Evolutionary conservation across 2,113 vertebrate genomes (phyloP).

Genomic region (Centropristis striata): DNA sequence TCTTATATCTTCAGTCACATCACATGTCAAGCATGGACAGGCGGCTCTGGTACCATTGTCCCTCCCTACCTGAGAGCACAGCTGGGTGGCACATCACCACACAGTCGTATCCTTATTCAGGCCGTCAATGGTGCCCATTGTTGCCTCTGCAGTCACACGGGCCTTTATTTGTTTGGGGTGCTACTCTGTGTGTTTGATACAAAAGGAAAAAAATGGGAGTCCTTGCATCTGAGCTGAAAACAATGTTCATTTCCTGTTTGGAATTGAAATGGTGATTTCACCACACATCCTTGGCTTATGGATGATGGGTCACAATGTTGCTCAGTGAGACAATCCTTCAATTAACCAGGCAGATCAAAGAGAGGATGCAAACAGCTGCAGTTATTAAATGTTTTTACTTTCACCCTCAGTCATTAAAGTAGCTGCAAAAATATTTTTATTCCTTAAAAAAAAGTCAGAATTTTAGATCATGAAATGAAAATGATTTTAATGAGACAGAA

Average conservation of each 20-base stretch:
- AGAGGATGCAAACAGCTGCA: background rate
- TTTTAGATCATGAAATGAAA: background rate
- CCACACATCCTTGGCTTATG: conserved; percentile 28
- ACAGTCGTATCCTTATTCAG: conserved; percentile 81
- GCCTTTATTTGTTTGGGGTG: conserved; percentile 72
- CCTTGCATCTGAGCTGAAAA: conserved; percentile 41
- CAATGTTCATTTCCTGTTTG: conserved; percentile 61
- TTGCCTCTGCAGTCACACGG: conserved; percentile 72
- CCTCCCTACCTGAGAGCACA: conserved; percentile 77
- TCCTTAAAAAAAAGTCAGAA: background rate
- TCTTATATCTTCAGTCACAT: conserved; percentile 70
- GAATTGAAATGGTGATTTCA: conserved; percentile 49
- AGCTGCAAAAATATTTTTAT: background rate
- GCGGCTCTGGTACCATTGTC: conserved; percentile 80
- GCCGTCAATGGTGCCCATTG: conserved; percentile 75
- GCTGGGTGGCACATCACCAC: conserved; percentile 71
- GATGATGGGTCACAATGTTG: conserved; percentile 40
- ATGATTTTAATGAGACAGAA: no score
- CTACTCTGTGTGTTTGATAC: conserved; percentile 46
- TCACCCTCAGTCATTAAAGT: background rate
- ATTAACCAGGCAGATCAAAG: conserved; percentile 25
- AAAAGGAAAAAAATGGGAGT: conserved; percentile 14
- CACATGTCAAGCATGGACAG: conserved; percentile 79
- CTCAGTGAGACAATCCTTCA: conserved; percentile 39
- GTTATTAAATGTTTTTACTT: background rate